Base-by-base conservation (phyloP, 2,797 vertebrate genomes). In the Centroberyx gerrardi region DNA sequence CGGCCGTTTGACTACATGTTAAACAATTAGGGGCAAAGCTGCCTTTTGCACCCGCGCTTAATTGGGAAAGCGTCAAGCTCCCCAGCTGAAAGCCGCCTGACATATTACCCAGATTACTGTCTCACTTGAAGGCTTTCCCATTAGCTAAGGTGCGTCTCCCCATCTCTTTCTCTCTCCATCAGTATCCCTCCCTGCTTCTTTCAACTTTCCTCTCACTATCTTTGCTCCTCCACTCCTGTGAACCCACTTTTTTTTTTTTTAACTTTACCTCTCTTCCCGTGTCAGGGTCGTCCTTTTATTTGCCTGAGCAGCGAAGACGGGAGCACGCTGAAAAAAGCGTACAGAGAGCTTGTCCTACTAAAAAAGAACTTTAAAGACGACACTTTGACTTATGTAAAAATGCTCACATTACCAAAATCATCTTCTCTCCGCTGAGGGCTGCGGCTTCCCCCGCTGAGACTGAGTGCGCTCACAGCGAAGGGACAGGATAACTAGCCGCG, bases 61-160 rank as follows among this genome's bases (percentile, higher is more conserved):
- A 93, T 93, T 93, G 80, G 84, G 84, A 88, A 90, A 90, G 86
- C 68, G 75, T 89, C 87, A 89, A 79, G 87, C 72, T 74, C 67
- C 62, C 48, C 62, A 5, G 72, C 85, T 84, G 76, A 88, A 77
- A 85, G 68, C 72, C 55, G 74, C 52, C 83, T 92, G 91, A 94
- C 89, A 89, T 88, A 84, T 90, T 86, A 86, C 62, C 83, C 85
- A 82, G 88, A 93, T 91, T 86, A 90, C 84, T 80, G 90, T 91
- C 90, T 93, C 85, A 68, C 81, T 81, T 83, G 58, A 92, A 86
- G 80, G 81, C 72, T 81, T 90, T 90, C 83, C 82, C 83, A 90
- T 91, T 91, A 90, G 81, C 84, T 80, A 67, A 74, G 73, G 62
- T 79, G 59, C 67, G 79, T 81, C 80, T 85, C 60, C 65, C 69